Conservation (phyloP, 2,797 vertebrate genomes). For the Pachyuromys duprasi region DNA sequence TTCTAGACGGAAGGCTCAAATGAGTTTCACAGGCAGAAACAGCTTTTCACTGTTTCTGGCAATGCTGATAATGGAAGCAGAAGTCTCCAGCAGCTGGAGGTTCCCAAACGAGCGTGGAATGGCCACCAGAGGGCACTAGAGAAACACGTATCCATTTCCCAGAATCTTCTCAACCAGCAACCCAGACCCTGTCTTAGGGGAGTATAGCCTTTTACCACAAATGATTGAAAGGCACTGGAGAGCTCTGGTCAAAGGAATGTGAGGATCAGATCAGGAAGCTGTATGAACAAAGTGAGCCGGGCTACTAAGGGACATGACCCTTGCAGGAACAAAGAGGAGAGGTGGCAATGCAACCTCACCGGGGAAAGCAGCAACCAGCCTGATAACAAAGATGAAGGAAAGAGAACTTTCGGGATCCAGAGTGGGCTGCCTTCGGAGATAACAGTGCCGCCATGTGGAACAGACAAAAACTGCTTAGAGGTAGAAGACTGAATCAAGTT, state of each 20-base stretch:
- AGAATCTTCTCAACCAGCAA: background rate
- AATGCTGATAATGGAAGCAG: background rate
- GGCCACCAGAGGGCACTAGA: constrained; percentile 65
- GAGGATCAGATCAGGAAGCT: background rate
- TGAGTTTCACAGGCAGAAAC: background rate
- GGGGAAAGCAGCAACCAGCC: background rate
- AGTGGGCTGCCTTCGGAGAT: background rate
- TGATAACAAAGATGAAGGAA: background rate
- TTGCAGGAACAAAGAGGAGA: background rate
- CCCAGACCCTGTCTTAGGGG: background rate
- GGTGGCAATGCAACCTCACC: background rate
- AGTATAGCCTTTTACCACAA: background rate
- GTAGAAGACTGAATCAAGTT: background rate
- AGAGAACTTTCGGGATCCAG: background rate
- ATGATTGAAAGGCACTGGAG: constrained; percentile 9
- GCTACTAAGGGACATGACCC: too few relatives aligned
- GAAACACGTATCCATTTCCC: background rate
- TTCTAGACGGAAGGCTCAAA: background rate
- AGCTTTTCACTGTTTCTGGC: background rate
- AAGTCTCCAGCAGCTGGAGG: background rate
- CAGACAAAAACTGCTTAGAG: background rate
- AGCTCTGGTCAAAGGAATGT: background rate
- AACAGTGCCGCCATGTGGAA: background rate
- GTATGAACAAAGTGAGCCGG: background rate
- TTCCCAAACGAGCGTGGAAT: background rate